Conservation (phyloP, 2,113 vertebrate species). For the Aptenodytes patagonicus region DNA sequence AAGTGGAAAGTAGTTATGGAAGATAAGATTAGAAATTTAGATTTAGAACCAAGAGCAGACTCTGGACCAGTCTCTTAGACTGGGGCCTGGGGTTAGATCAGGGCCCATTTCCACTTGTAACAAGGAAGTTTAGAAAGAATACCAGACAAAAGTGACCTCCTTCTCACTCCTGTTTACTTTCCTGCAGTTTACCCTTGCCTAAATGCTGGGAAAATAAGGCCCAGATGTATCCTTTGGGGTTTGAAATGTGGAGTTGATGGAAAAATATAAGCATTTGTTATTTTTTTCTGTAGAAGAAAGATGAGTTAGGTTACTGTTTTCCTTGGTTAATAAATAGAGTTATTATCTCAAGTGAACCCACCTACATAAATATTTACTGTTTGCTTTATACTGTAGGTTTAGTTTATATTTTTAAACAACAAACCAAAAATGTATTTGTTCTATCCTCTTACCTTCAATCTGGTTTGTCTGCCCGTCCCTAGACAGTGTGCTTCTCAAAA, state of each 20-base stretch:
- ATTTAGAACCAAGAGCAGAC: background rate
- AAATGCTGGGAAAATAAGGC: background rate
- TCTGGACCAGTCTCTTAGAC: background rate
- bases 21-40: background rate
- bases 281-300: background rate
- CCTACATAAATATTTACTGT: constrained; percentile 3
- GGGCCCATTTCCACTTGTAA: background rate
- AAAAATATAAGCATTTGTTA: background rate
- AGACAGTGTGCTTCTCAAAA: background rate
- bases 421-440: background rate
- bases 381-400: background rate
- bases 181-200: background rate
- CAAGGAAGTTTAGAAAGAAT: background rate
- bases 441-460: background rate
- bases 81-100: background rate
- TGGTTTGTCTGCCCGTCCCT: background rate
- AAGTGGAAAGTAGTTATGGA: background rate
- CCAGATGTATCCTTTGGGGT: background rate
- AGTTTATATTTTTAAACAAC: background rate
- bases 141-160: background rate
- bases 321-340: background rate
- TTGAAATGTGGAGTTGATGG: background rate
- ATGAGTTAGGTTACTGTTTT: background rate
- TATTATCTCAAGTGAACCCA: background rate
- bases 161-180: background rate